Conservation (phyloP, 2,797 vertebrate species). For the Eulemur albifrons region DNA sequence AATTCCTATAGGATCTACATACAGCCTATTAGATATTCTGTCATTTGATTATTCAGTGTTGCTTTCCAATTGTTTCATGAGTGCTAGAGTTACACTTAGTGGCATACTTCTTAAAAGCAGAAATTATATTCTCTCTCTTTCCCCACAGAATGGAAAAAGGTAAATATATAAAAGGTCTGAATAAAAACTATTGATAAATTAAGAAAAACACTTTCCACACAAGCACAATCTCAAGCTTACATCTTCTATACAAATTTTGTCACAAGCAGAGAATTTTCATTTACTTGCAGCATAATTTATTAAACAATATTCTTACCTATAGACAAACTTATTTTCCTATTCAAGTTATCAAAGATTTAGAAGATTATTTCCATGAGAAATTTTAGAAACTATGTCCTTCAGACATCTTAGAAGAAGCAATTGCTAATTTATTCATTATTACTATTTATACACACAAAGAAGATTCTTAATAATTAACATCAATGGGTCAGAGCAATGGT, state of each 20-base stretch:
- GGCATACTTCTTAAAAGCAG: not conserved
- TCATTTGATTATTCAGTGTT: not conserved
- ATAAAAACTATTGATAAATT: not conserved
- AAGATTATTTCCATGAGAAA: constrained; percentile 13
- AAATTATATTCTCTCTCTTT: not conserved
- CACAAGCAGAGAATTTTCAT: not conserved
- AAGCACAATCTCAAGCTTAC: not conserved
- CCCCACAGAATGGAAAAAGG: not conserved
- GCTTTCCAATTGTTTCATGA: not conserved
- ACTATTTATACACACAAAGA: not conserved
- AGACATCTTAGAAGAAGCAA: not conserved
- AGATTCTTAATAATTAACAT: not conserved
- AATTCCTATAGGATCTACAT: not conserved
- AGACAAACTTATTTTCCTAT: not conserved
- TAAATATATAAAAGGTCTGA: not conserved
- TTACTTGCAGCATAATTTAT: not conserved
- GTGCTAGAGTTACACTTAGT: not conserved
- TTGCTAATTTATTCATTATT: constrained; percentile 32
- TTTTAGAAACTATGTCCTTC: not conserved
- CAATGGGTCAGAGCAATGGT: not conserved
- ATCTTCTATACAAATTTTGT: not conserved
- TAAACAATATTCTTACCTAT: not conserved
- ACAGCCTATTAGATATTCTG: not conserved
- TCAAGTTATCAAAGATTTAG: not conserved
- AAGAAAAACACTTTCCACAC: not conserved